These are phyloP conservation scores for Prinia subflava DNA, from an alignment of 2,113 vertebrate species.

Conservation along the genomic window DNA sequence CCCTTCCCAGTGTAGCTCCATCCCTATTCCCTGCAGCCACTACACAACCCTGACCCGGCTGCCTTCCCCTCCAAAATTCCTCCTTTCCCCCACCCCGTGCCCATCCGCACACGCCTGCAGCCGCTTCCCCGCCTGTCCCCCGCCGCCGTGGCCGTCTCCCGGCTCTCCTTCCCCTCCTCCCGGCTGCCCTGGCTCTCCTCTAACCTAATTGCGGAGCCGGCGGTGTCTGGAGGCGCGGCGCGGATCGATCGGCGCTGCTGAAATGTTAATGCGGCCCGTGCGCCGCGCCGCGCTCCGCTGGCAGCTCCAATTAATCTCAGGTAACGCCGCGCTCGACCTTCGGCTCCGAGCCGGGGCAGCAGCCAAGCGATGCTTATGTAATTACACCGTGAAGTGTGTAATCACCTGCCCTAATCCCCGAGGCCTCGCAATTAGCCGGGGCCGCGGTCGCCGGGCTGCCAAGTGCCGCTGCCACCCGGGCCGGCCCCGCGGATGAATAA, in stretches of 20 bases:
- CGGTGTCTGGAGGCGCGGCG: conserved; percentile 74
- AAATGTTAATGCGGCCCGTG: conserved; percentile 96
- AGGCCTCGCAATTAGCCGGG: conserved; percentile 91
- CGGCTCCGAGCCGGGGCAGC: conserved; percentile 83
- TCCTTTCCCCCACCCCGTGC: not conserved
- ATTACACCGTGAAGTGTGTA: conserved; percentile 96
- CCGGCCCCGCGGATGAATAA: conserved; percentile 86
- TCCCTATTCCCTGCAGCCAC: fast-evolving
- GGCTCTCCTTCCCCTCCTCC: not conserved
- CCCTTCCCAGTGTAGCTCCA: fast-evolving
- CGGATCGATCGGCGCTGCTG: conserved; percentile 84
- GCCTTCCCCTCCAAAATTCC: not conserved
- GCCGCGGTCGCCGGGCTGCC: conserved; percentile 76
- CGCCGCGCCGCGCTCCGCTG: conserved; percentile 84
- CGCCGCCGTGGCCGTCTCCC: not conserved
- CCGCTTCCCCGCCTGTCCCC: not conserved
- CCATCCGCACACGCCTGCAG: not conserved
- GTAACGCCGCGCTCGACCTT: conserved; percentile 90
- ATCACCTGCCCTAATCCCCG: conserved; percentile 91
- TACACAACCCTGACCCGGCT: fast-evolving
- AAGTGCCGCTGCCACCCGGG: conserved; percentile 77
- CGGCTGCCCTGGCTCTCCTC: conserved; percentile 67
- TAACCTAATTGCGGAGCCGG: conserved; percentile 78
- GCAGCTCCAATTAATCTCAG: conserved; percentile 99
- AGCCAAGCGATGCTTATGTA: conserved; percentile 93